phyloP scores from a whole-genome alignment of 2,113 vertebrate species.

The Isichthys henryi region DNA sequence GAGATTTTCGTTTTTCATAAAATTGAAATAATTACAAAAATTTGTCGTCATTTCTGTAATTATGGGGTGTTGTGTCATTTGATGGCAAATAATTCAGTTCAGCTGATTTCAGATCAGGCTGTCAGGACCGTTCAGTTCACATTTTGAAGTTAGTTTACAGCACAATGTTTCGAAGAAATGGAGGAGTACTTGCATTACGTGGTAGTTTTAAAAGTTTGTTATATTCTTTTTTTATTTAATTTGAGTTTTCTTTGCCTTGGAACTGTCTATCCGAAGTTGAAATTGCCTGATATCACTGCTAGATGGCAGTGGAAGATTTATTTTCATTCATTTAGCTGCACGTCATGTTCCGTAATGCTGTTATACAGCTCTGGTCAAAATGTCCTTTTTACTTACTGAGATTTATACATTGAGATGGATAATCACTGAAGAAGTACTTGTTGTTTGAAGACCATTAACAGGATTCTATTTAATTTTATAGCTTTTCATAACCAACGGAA shows the following conservation, averaged over 20 bases:
- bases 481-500: conserved; percentile 55
- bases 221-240: not conserved
- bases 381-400: not conserved
- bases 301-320: conserved; percentile 26
- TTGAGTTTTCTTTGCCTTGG: not conserved
- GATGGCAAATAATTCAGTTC: not conserved
- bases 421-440: not conserved
- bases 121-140: too few relatives aligned
- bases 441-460: not conserved
- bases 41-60: not conserved
- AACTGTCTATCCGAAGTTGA: not conserved
- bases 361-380: not conserved
- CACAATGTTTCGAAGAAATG: not conserved
- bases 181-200: not conserved
- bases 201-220: not conserved
- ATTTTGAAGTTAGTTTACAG: not conserved
- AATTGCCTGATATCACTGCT: conserved; percentile 2
- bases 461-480: conserved; percentile 33
- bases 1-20: not conserved
- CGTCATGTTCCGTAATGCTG: not conserved
- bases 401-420: not conserved
- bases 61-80: not conserved
- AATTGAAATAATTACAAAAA: not conserved
- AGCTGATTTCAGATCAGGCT: not conserved
- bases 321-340: not conserved